Evolutionary conservation across 2,888 invertebrate species (phyloP), one percentile per base, ranked within the genome.

Genomic region (Caenorhabditis wallacei): DNA sequence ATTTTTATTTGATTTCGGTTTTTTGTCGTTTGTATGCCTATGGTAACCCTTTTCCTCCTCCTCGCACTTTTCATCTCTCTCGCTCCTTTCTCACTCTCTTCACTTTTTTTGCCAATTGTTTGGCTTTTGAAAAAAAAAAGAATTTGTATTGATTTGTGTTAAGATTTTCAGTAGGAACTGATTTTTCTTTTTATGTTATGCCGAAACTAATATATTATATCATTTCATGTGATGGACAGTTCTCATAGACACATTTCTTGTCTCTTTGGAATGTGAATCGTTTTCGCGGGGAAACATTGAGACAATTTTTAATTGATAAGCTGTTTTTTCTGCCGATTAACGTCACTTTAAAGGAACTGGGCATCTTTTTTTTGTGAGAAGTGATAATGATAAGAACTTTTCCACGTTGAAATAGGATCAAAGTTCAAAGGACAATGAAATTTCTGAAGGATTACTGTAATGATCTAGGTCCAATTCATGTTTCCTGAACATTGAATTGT

Each of bases 1-100:
- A 74, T 74, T 74, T 74, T 63, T 74, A 64, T 74, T 74, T 74
- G 74, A 64, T 64, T 74, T 75, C 75, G 61, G 51, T 30, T 61
- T 70, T 56, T 54, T 43, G 37, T 48, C 30, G 68, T 48, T 72
- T 71, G 46, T 51, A 48, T 48, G 64, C 59, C 51, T 48, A n/a
- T 18, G 51, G 18, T 54, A 54, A 5, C 18, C 35, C 18, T n/a
- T 24, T 10, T 20, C n/a, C 16, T 18, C 18, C 46, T 46, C 16
- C 57, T 63, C 54, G 46, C 56, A 30, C 68, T 61, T 40, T 64
- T 13, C 68, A n/a, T 18, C 20, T 30, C 37, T 46, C 18, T 54
- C 54, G 74, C 59, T 24, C 61, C 30, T 43, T 40, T 40, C 40
- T 11, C 40, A 35, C 54, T 68, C 54, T 74, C 54, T 66, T 68